These are phyloP conservation scores for Atrichornis clamosus DNA, from an alignment of 2,113 vertebrate species.

Conservation along the genomic window DNA sequence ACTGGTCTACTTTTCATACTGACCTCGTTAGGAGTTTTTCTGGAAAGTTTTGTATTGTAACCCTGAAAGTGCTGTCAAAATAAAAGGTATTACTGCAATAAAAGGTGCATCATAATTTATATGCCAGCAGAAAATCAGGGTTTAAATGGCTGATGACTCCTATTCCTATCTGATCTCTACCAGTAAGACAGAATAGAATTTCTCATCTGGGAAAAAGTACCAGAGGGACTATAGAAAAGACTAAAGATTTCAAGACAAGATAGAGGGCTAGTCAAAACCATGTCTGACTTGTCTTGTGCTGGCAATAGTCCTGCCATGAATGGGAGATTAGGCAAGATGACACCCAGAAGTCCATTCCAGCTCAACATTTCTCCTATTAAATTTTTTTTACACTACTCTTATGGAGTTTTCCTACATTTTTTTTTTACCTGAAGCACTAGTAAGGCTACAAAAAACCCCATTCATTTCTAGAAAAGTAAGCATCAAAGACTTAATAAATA, in stretches of 20 bases:
- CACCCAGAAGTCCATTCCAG: background rate
- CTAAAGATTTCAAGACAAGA: background rate
- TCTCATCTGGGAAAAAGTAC: background rate
- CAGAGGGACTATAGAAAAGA: background rate
- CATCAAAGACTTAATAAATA: background rate
- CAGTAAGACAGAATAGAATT: background rate
- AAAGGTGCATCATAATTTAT: background rate
- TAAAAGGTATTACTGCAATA: background rate
- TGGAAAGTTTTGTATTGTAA: background rate
- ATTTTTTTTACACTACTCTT: background rate
- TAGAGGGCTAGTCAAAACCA: background rate
- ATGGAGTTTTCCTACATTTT: background rate
- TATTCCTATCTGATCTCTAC: background rate
- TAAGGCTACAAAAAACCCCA: background rate
- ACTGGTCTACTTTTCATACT: slow-evolving; percentile 17
- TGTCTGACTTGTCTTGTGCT: background rate
- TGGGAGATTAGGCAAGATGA: background rate
- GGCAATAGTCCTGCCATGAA: background rate
- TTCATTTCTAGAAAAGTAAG: background rate
- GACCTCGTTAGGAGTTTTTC: background rate
- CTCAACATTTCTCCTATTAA: background rate
- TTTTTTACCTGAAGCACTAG: background rate
- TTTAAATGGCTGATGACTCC: background rate
- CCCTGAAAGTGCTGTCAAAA: background rate
- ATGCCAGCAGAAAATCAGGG: background rate